Conservation (phyloP, 2,113 vertebrate genomes). For the Laticauda laticaudata region DNA sequence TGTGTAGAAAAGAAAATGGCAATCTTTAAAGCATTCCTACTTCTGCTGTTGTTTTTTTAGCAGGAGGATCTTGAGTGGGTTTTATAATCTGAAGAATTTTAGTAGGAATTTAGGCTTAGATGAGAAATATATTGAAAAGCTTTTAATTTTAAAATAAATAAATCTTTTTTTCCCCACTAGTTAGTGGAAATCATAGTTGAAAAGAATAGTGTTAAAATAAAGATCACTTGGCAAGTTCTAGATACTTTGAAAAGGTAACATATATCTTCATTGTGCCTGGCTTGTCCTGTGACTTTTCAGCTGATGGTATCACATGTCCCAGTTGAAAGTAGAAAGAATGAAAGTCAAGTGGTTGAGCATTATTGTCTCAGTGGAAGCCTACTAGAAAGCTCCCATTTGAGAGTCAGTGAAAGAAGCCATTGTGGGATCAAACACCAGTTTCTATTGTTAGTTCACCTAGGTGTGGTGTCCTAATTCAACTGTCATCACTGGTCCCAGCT, state of each 20-base stretch:
- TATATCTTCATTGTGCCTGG: not conserved
- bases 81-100: constrained; percentile 1
- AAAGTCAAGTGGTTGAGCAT: not conserved
- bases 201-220: constrained; percentile 45
- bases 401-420: not conserved
- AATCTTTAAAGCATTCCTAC: not conserved
- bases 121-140: not conserved
- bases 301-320: not conserved
- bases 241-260: not conserved
- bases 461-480: not conserved
- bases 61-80: not conserved
- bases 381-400: not conserved
- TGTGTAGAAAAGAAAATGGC: constrained; percentile 26
- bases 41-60: not conserved
- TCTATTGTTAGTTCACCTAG: not conserved
- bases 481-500: not conserved
- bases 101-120: not conserved
- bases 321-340: not conserved
- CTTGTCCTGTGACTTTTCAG: not conserved
- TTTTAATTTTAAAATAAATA: not conserved
- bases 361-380: not conserved
- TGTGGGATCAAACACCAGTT: not conserved
- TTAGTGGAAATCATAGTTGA: constrained; percentile 34
- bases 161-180: not conserved
- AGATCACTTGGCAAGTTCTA: constrained; percentile 33